A percentile compares a stretch with the other conserved stretches of the same genome.
These are phyloP conservation scores for Eilema griseolum DNA, from an alignment of 2,888 invertebrate species.

Conservation along the genomic window DNA sequence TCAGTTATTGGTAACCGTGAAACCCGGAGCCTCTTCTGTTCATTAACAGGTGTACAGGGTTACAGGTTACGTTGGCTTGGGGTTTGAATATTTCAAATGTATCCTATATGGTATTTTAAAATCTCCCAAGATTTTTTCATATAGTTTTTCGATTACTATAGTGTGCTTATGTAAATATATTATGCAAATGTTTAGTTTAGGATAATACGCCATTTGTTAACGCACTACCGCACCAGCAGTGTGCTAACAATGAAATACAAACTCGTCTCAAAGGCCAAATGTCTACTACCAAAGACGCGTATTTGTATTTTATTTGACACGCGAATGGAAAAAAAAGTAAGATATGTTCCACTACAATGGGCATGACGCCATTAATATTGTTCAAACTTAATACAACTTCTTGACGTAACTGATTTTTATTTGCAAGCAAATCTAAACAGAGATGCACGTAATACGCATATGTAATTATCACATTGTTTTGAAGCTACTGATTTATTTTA, in stretches of 20 bases:
- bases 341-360: constrained; percentile 11
- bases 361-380: constrained; percentile 9
- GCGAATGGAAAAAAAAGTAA: constrained; percentile 18
- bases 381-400: not conserved
- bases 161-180: constrained; percentile 12
- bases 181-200: constrained; percentile 23
- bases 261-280: constrained; percentile 22
- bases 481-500: not conserved
- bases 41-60: too few relatives aligned
- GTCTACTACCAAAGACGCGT: constrained; percentile 12
- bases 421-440: constrained; percentile 5
- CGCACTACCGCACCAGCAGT: not conserved
- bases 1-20: too few relatives aligned
- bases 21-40: not conserved
- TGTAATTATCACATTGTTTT: constrained; percentile 1
- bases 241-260: constrained; percentile 16
- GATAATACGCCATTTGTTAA: not conserved
- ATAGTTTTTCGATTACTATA: too few relatives aligned
- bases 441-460: not conserved
- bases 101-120: too few relatives aligned
- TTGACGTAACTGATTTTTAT: constrained; percentile 14
- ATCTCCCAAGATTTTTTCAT: too few relatives aligned
- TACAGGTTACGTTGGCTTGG: too few relatives aligned
- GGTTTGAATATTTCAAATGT: too few relatives aligned
- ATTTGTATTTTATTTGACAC: constrained; percentile 27